Conservation (phyloP, 2,797 vertebrate genomes). For the Labeo calbasu region DNA sequence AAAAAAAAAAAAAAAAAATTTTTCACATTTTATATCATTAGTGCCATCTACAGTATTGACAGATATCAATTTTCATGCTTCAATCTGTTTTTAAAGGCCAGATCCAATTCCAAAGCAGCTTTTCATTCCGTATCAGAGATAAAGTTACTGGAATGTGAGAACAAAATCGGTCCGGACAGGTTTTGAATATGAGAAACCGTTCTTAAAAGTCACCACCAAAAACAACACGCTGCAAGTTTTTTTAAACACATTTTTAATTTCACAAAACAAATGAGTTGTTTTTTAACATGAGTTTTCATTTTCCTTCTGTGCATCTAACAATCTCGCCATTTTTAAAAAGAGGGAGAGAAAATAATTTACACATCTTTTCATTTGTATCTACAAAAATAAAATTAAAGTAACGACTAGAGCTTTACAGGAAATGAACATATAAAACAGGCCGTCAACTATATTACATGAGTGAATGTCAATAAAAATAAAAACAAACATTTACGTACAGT, state of each 20-base stretch:
- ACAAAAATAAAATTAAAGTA: constrained; percentile 83
- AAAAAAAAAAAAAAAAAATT: background rate
- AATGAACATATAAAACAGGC: constrained; percentile 76
- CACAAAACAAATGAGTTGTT: constrained; percentile 79
- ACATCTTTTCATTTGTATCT: constrained; percentile 75
- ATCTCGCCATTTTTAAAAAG: constrained; percentile 74
- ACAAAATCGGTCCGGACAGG: background rate
- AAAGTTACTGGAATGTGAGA: background rate
- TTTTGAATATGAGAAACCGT: background rate
- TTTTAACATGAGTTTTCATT: constrained; percentile 67
- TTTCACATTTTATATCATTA: background rate
- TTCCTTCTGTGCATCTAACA: constrained; percentile 78
- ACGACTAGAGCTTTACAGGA: constrained; percentile 79
- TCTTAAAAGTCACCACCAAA: background rate
- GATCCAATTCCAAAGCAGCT: background rate
- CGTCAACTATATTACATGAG: constrained; percentile 78
- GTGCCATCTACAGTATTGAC: background rate
- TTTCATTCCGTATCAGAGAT: background rate
- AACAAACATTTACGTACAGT: constrained; percentile 76
- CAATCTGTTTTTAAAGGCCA: background rate
- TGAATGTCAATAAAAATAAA: constrained; percentile 62
- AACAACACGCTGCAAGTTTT: background rate
- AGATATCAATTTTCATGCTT: background rate
- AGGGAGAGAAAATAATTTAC: constrained; percentile 82
- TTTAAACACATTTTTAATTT: constrained; percentile 73